phyloP scores from a whole-genome alignment of 2,888 invertebrate species.

The Drosophila gaucha region DNA sequence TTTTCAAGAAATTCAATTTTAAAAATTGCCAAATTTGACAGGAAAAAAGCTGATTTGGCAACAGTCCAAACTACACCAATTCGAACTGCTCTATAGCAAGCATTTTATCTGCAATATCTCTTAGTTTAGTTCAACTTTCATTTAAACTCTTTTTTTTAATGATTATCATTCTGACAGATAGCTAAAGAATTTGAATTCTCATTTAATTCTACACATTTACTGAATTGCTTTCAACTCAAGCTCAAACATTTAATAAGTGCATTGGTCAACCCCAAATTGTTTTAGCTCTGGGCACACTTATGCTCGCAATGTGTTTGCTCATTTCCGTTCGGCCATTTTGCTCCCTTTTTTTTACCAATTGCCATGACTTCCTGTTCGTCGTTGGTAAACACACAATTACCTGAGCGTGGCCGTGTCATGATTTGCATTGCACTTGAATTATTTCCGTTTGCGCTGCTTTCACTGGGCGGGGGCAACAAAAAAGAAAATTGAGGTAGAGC shows the following conservation, averaged over 20 bases:
- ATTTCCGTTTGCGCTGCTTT: constrained; percentile 69
- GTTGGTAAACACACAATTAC: constrained; percentile 74
- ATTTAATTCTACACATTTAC: neutral
- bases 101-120: too few species aligned
- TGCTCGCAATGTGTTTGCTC: constrained; percentile 66
- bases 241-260: constrained; percentile 21
- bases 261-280: constrained; percentile 29
- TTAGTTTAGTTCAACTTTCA: too few species aligned
- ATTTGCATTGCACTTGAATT: constrained; percentile 79
- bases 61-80: too few species aligned
- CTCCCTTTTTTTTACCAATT: constrained; percentile 5
- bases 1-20: too few species aligned
- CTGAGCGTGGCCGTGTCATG: constrained; percentile 71
- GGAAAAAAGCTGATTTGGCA: too few species aligned
- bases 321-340: constrained; percentile 48
- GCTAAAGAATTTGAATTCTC: too few species aligned
- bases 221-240: neutral
- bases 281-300: constrained; percentile 46
- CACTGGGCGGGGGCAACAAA: too few species aligned
- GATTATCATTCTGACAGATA: too few species aligned
- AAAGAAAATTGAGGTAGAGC: neutral
- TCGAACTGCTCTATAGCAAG: too few species aligned
- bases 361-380: constrained; percentile 52
- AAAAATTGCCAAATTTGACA: too few species aligned
- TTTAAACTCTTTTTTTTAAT: too few species aligned